Percentiles rank a stretch among this genome's conserved stretches.
These are phyloP conservation scores for Candidula unifasciata DNA, from an alignment of 2,888 invertebrate species.

Conservation along the genomic window DNA sequence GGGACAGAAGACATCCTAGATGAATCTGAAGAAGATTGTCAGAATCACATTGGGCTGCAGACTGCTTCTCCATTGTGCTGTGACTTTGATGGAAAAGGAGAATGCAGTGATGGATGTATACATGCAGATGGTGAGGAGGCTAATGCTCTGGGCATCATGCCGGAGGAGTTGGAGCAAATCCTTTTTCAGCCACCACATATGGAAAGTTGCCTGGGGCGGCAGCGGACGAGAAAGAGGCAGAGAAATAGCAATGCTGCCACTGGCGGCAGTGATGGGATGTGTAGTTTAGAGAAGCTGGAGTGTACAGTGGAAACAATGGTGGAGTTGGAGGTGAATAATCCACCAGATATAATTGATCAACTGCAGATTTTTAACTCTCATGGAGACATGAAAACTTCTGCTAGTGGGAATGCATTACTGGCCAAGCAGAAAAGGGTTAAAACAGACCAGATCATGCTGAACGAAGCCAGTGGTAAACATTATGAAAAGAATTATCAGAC, in stretches of 20 bases:
- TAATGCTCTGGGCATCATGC: conserved; percentile 40
- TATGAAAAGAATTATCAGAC: background rate
- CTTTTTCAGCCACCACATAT: conserved; percentile 70
- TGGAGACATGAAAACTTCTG: conserved; percentile 46
- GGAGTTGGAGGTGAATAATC: conserved; percentile 46
- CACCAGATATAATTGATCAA: conserved; percentile 54
- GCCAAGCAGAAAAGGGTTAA: conserved; percentile 34
- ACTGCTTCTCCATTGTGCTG: conserved; percentile 19
- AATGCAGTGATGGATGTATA: background rate
- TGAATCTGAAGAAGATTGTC: background rate
- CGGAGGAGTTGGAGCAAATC: conserved; percentile 62
- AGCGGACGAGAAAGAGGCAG: conserved; percentile 4
- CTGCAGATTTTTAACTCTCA: conserved; percentile 57
- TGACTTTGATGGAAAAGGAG: background rate
- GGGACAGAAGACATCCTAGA: background rate
- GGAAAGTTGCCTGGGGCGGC: conserved; percentile 53
- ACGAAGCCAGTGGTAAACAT: background rate
- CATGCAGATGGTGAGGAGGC: background rate
- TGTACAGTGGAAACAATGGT: conserved; percentile 26
- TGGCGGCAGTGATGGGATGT: conserved; percentile 45
- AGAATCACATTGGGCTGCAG: background rate
- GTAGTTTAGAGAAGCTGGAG: conserved; percentile 52
- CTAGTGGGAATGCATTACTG: conserved; percentile 46
- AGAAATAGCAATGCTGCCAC: background rate
- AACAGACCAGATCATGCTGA: no score